Evolutionary conservation across 2,113 vertebrate species (phyloP).

Genomic region (Macheiramphus alcinus): DNA sequence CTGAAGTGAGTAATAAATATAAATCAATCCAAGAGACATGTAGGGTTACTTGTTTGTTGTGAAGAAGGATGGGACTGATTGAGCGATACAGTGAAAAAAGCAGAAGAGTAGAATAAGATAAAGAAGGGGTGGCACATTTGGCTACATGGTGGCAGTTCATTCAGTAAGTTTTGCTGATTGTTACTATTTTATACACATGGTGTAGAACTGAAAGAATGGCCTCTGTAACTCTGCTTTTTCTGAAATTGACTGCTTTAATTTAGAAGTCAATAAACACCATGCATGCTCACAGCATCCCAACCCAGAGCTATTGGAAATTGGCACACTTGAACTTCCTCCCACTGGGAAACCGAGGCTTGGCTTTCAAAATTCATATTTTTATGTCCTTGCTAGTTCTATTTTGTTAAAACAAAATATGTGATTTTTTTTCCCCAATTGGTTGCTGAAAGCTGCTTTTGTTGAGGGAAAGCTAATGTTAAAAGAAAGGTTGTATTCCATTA

Average conservation of each 20-base stretch:
- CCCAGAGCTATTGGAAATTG: conserved; percentile 34
- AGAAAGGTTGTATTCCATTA: neutral
- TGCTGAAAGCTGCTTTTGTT: neutral
- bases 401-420: conserved; percentile 20
- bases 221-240: neutral
- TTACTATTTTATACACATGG: neutral
- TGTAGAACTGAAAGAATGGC: neutral
- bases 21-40: conserved; percentile 1
- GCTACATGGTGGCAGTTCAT: neutral
- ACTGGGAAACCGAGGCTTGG: neutral
- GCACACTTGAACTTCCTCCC: conserved; percentile 41
- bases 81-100: neutral
- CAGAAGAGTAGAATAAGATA: neutral
- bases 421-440: neutral
- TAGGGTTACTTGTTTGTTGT: neutral
- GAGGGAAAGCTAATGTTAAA: neutral
- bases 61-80: neutral
- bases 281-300: conserved; percentile 41
- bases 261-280: conserved; percentile 61
- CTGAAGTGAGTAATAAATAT: neutral
- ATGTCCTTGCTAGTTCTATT: neutral
- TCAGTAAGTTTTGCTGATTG: neutral
- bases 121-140: neutral
- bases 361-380: conserved; percentile 50
- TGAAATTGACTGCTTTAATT: conserved; percentile 54